A percentile compares a stretch with the other conserved stretches of the same genome.
Evolutionary conservation across 2,888 invertebrate species (phyloP).

Genomic region (Ophion slaviceki): DNA sequence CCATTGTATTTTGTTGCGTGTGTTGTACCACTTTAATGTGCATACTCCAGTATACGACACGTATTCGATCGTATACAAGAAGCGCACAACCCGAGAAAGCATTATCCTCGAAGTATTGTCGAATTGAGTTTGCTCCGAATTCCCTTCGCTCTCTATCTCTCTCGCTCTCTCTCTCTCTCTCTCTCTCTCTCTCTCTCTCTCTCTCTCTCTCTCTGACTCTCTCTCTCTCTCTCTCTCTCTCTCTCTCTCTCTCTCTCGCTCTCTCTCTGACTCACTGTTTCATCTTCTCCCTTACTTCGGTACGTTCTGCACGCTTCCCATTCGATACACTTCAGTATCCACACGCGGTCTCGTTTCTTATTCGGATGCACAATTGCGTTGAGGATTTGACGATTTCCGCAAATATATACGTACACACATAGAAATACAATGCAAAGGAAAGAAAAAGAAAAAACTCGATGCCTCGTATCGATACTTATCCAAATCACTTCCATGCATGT

Average conservation of each 20-base stretch:
- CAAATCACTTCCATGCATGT: too few species aligned
- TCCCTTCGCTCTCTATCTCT: background rate
- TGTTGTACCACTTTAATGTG: conserved; percentile 30
- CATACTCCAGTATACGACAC: conserved; percentile 26
- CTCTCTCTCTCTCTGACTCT: conserved; percentile 1
- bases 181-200: background rate
- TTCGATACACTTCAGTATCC: conserved; percentile 26
- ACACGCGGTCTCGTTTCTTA: conserved; percentile 28
- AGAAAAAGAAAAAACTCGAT: too few species aligned
- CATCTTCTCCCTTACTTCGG: conserved; percentile 9
- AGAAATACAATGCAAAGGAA: too few species aligned
- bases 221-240: too few species aligned
- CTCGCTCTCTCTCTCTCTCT: background rate
- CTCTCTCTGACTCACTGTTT: background rate
- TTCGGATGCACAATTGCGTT: conserved; percentile 7
- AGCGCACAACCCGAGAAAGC: conserved; percentile 43
- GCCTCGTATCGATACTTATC: too few species aligned
- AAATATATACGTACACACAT: background rate
- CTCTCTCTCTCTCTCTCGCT: conserved; percentile 1
- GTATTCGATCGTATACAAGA: conserved; percentile 15
- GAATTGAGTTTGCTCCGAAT: conserved; percentile 39
- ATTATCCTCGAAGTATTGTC: conserved; percentile 47
- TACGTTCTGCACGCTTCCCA: conserved; percentile 20
- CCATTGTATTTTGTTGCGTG: conserved; percentile 35
- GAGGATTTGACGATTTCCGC: conserved; percentile 20